Conservation (phyloP, 2,797 vertebrate species). For the Peromyscus aztecus region DNA sequence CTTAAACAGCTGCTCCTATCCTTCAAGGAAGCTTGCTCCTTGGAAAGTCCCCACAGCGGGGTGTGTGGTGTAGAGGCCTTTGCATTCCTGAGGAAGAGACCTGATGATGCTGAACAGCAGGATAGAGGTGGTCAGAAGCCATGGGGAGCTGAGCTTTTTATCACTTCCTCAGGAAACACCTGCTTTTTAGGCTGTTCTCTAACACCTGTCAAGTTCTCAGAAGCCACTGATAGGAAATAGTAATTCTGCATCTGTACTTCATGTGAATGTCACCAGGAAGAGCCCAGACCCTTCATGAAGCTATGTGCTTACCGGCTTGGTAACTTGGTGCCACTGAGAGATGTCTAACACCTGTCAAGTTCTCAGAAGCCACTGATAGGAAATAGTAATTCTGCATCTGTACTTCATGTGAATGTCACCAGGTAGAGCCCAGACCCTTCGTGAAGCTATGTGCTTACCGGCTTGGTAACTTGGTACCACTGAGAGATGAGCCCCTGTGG, state of each 20-base stretch:
- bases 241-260: background rate
- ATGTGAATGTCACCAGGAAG: background rate
- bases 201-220: background rate
- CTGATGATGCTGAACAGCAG: fast-evolving
- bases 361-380: too few species aligned
- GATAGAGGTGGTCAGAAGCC: too few species aligned
- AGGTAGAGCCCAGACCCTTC: too few species aligned
- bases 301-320: too few species aligned
- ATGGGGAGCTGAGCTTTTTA: background rate
- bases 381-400: too few species aligned
- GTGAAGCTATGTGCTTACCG: too few species aligned
- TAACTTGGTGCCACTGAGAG: background rate
- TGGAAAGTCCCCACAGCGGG: background rate
- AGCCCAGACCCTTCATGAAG: background rate
- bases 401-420: too few species aligned
- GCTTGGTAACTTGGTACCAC: too few species aligned
- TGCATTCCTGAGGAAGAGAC: background rate
- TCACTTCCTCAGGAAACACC: background rate
- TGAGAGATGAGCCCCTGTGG: background rate
- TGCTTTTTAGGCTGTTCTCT: background rate
- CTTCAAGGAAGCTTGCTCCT: background rate
- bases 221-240: background rate
- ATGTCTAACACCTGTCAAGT: too few species aligned
- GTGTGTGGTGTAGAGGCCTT: background rate
- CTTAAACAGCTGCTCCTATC: background rate